A percentile compares a stretch with the other conserved stretches of the same genome.
Conservation (phyloP, 2,113 vertebrate genomes). For the Poeciliopsis turrubarensis region DNA sequence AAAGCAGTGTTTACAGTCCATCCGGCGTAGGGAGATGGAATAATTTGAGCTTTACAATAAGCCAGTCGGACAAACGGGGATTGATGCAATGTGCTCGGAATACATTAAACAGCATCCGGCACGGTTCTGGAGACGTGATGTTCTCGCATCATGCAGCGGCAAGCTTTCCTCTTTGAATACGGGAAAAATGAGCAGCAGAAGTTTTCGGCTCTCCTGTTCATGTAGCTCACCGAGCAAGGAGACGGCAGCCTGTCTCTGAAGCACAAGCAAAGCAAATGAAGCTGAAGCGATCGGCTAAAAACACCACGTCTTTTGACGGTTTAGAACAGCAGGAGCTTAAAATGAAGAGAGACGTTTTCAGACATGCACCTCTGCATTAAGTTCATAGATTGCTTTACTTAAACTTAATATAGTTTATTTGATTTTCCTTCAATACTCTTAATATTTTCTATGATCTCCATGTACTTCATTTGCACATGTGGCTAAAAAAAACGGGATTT, state of each 20-base stretch:
- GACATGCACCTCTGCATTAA: not conserved
- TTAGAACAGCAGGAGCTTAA: constrained; percentile 1
- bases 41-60: constrained; percentile 49
- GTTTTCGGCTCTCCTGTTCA: constrained; percentile 19
- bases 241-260: constrained; percentile 42
- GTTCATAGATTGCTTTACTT: not conserved
- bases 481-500: constrained; percentile 14
- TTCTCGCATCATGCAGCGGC: constrained; percentile 14
- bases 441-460: not conserved
- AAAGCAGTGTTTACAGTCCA: constrained; percentile 47
- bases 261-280: constrained; percentile 43
- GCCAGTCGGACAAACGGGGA: constrained; percentile 24
- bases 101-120: constrained; percentile 29
- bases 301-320: not conserved
- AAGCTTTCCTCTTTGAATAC: constrained; percentile 18
- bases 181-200: constrained; percentile 10
- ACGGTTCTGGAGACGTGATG: constrained; percentile 19
- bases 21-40: constrained; percentile 36
- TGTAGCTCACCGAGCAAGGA: constrained; percentile 30
- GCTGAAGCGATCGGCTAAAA: constrained; percentile 30
- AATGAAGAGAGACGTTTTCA: not conserved
- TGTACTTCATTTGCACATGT: constrained; percentile 23
- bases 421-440: not conserved
- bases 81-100: constrained; percentile 26
- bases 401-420: not conserved